These are phyloP conservation scores for Styela plicata DNA, from an alignment of 23 tunicate species.

Conservation along the genomic window DNA sequence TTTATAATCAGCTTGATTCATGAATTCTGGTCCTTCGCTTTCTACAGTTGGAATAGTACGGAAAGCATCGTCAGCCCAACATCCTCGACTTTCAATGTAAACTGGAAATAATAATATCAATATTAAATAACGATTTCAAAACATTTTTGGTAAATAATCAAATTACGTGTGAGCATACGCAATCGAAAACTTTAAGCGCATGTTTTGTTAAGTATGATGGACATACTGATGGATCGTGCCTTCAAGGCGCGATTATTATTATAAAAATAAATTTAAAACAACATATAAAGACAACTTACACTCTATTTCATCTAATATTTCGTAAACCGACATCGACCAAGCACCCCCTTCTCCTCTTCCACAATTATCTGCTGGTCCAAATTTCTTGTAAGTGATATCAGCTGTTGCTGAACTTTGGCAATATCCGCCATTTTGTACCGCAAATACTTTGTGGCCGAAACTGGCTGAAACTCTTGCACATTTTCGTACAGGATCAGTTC, in stretches of 20 bases:
- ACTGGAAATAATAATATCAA: background rate
- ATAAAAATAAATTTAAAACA: no score
- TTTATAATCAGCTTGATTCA: background rate
- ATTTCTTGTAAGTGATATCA: constrained; percentile 8
- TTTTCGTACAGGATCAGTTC: background rate
- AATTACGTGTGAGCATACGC: no score
- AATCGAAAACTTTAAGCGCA: no score
- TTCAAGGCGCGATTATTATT: no score
- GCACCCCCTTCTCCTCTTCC: background rate
- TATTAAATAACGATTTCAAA: no score
- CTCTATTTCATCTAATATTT: background rate
- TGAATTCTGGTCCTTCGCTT: background rate
- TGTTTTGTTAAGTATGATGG: no score
- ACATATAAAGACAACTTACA: background rate
- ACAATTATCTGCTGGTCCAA: background rate
- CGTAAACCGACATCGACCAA: background rate
- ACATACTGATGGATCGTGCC: no score
- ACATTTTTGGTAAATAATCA: no score
- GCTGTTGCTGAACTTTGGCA: constrained; percentile 1
- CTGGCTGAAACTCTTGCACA: background rate
- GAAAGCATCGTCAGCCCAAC: background rate
- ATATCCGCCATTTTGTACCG: constrained; percentile 1
- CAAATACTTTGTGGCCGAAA: constrained; percentile 3
- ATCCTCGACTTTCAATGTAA: background rate
- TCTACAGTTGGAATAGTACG: background rate